These are phyloP conservation scores for Atethmia centrago DNA, from an alignment of 2,888 invertebrate genomes.

Conservation along the genomic window DNA sequence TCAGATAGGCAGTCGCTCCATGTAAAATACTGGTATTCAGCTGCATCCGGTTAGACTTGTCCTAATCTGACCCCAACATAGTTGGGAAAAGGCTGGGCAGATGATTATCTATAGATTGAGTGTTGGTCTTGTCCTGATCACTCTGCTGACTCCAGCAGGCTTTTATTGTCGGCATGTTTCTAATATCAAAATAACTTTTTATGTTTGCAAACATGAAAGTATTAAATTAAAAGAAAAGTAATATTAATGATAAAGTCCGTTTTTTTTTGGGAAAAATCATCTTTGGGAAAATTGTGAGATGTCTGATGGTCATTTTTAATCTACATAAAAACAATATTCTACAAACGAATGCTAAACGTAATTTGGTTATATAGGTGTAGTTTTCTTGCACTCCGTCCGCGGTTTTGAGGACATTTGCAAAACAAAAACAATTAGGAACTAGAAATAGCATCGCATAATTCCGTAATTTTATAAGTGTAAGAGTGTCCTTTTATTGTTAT, in stretches of 20 bases:
- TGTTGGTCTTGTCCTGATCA: not conserved
- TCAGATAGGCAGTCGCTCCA: too few species aligned
- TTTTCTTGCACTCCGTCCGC: slow-evolving; percentile 55
- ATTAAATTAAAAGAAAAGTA: not conserved
- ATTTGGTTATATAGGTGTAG: slow-evolving; percentile 21
- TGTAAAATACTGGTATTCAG: too few species aligned
- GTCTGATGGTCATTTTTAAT: not conserved
- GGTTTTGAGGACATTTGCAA: slow-evolving; percentile 35
- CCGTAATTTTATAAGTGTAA: slow-evolving; percentile 32
- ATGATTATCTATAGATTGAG: too few species aligned
- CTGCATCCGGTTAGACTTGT: too few species aligned
- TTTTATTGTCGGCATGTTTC: not conserved
- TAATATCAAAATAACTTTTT: not conserved
- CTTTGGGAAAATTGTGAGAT: not conserved
- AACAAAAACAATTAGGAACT: slow-evolving; percentile 23
- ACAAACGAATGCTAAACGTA: slow-evolving; percentile 2
- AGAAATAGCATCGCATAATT: slow-evolving; percentile 54
- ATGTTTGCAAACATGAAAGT: not conserved
- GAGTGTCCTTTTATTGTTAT: slow-evolving; percentile 17
- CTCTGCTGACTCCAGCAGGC: not conserved
- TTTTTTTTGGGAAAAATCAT: not conserved
- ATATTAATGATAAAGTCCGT: not conserved
- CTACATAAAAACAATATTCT: not conserved
- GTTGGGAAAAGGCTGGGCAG: too few species aligned
- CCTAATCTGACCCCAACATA: too few species aligned